These are phyloP conservation scores for Caenorhabditis sp. DNA, from an alignment of 2,888 invertebrate species.

Conservation along the genomic window DNA sequence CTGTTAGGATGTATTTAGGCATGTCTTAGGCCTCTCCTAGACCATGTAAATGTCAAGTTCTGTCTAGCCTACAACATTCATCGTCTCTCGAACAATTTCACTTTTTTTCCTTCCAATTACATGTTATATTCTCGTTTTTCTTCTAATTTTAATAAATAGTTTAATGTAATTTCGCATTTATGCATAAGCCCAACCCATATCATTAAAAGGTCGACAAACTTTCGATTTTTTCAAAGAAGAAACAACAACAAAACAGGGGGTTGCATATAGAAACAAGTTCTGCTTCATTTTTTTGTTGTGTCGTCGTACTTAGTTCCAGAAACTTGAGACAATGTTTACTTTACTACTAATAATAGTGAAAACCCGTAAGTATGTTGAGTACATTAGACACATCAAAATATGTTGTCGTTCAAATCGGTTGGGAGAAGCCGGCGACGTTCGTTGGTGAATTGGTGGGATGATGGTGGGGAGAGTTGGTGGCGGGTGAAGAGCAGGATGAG, in stretches of 20 bases:
- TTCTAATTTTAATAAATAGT: not conserved
- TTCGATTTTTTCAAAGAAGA: not conserved
- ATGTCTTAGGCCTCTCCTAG: no score
- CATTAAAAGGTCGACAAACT: not conserved
- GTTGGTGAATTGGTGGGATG: conserved; percentile 9
- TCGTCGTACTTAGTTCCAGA: not conserved
- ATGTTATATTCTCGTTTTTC: not conserved
- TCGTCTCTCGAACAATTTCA: no score
- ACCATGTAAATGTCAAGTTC: no score
- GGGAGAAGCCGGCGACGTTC: conserved; percentile 31
- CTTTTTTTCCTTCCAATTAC: not conserved
- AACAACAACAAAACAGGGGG: not conserved
- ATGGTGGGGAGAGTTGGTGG: not conserved
- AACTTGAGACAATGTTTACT: not conserved
- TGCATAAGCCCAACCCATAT: no score
- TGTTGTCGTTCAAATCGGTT: conserved; percentile 38
- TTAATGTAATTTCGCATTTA: not conserved
- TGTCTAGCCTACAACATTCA: no score
- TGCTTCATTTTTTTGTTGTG: no score
- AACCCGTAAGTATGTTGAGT: conserved; percentile 17
- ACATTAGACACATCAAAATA: conserved; percentile 26
- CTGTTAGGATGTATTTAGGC: no score
- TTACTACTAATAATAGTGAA: conserved; percentile 1
- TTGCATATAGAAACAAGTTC: no score
- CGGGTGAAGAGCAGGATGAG: conserved; percentile 20